phyloP scores from a whole-genome alignment of 2,888 invertebrate genomes.

The Diaphora mendica region DNA sequence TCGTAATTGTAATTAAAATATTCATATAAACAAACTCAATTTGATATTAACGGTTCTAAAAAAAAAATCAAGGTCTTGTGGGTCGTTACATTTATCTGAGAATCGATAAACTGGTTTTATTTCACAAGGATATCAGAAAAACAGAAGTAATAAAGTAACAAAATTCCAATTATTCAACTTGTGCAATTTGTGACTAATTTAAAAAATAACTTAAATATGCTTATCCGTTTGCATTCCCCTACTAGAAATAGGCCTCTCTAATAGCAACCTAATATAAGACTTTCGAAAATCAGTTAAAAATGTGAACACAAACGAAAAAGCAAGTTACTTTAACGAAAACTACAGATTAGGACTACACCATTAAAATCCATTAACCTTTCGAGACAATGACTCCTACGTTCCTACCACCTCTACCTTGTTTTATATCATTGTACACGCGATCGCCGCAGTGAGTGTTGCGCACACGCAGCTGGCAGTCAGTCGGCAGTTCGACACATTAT shows the following conservation, averaged over 20 bases:
- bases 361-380: constrained; percentile 28
- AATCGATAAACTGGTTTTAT: neutral
- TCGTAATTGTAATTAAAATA: neutral
- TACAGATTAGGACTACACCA: neutral
- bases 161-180: neutral
- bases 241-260: neutral
- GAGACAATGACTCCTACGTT: constrained; percentile 41
- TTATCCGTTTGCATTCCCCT: too few species aligned
- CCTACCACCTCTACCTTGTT: constrained; percentile 40
- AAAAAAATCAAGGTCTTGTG: neutral
- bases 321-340: neutral
- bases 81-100: neutral
- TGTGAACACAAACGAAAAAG: neutral
- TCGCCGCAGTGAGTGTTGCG: constrained; percentile 46
- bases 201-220: neutral
- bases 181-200: neutral
- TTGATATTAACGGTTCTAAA: neutral
- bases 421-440: constrained; percentile 41
- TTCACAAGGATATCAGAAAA: neutral
- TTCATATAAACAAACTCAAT: neutral
- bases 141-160: neutral
- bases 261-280: neutral
- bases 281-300: neutral
- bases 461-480: constrained; percentile 41
- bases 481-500: constrained; percentile 32